Evolutionary conservation across 2,113 vertebrate species (phyloP), one percentile per base, ranked within the genome.

Genomic region (Hydropotes inermis): DNA sequence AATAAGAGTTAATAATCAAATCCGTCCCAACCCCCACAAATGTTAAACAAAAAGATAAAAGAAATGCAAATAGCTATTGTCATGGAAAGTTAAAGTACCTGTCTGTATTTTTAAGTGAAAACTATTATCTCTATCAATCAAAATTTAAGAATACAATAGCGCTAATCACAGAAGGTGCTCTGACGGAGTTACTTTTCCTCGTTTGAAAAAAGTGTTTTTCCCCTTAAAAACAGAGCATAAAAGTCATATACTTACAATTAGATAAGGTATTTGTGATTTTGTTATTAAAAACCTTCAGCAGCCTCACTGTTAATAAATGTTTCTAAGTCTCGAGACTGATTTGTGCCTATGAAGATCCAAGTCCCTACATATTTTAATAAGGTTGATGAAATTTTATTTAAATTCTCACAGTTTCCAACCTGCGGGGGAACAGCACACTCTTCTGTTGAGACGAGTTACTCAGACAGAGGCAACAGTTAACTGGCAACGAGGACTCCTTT

Each of bases 71-170:
- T 99, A 99, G 99, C 99, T 99, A 99, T 99, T 99, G 99, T 99
- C 99, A 99, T 98, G 98, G 99, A 99, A 99, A 99, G 99, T 99
- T 99, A 99, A 99, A 99, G 99, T 99, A 99, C 99, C 99, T 99
- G 99, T 99, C 99, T 99, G 99, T 99, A 99, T 99, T 99, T 99
- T 99, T 99, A 99, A 99, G 99, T 99, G 99, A 99, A 99, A 99
- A 99, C 99, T 99, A 99, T 99, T 99, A 99, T 99, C 99, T 99
- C 99, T 99, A 99, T 99, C 99, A 99, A 99, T 99, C 99, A 99
- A 99, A 99, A 99, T 99, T 99, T 99, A 99, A 99, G 99, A 99
- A 99, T 99, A 99, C 99, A 99, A 99, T 99, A 99, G 99, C 98
- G 87, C 99, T 99, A 99, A 99, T 99, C 99, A 99, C 99, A 99